Evolutionary conservation across 2,113 vertebrate genomes (phyloP), one percentile per base, ranked within the genome.

Genomic region (Seriola aureovittata): DNA sequence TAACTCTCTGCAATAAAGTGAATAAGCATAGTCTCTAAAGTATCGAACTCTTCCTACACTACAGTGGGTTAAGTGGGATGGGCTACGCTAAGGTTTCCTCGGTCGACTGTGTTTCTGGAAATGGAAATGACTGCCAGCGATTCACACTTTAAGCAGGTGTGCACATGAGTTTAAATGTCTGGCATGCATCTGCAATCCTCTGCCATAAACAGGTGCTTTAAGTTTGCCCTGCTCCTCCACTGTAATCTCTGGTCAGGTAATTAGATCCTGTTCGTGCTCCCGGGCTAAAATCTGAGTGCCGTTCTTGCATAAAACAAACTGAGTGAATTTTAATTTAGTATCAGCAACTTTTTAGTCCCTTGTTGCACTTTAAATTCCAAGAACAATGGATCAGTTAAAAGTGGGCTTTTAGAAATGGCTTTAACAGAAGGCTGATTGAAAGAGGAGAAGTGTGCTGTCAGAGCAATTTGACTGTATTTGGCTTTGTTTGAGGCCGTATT

Each of bases 351-450:
- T 34, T 23, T 44, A 70, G 46, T 80, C 62, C 44, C 71, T 46
- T 55, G 78, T 62, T 85, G 60, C 44, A 64, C 8, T 8, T 80
- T 71, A 23, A 59, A 71, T 78, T 85, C 48, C 38, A 52, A 17
- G 32, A 74, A 64, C 69, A 78, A 84, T 29, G 23, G 42, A 80
- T 76, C 68, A 64, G 64, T 81, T 86, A 36, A 74, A 60, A 68
- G 54, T 2, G 0, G 29, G 13, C 8, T 55, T 63, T 60, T 36
- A n/a, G 14, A 72, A 79, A 84, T 86, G 58, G 32, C 40, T 85
- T 74, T 59, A 74, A 67, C 86, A 86, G 63, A 67, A 52, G 50
- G 40, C 52, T 38, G 38, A 78, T 87, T 74, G 63, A 69, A 76
- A 77, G 44, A 42, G 14, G 52, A 48, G 23, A 69, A 69, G 75